These are phyloP conservation scores for Himalopsyche anomala DNA, from an alignment of 2,888 invertebrate species.

Conservation along the genomic window DNA sequence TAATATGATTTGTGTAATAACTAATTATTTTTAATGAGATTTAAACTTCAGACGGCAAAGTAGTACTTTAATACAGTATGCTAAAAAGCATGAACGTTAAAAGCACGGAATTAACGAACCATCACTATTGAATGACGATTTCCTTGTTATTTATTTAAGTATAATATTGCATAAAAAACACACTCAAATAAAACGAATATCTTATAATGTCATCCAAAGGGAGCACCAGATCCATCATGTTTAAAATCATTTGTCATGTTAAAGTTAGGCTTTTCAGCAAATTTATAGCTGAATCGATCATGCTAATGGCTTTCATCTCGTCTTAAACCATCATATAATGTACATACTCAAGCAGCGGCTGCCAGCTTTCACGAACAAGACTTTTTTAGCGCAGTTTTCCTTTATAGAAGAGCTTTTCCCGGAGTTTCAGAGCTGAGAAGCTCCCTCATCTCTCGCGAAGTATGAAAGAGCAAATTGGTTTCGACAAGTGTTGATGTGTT, in stretches of 20 bases:
- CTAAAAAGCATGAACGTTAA: too few species aligned
- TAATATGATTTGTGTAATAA: too few species aligned
- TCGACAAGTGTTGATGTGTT: constrained; percentile 27
- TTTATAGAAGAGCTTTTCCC: background rate
- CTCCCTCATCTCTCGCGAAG: background rate
- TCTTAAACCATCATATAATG: constrained; percentile 36
- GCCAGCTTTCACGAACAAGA: background rate
- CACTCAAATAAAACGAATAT: background rate
- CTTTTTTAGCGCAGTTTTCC: constrained; percentile 7
- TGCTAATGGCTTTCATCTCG: constrained; percentile 31
- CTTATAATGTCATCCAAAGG: background rate
- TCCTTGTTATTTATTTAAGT: too few species aligned
- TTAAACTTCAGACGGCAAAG: too few species aligned
- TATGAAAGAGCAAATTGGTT: constrained; percentile 36
- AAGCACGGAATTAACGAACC: too few species aligned
- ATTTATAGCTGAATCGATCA: background rate
- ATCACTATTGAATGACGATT: too few species aligned
- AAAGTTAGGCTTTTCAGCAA: background rate
- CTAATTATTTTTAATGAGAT: too few species aligned
- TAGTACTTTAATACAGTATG: too few species aligned
- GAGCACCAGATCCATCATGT: background rate
- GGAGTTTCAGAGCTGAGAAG: constrained; percentile 18
- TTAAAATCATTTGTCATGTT: constrained; percentile 42
- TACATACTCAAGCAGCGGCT: background rate
- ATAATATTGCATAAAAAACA: background rate